Conservation (phyloP, 2,888 invertebrate species). For the Synergus laeviventris region DNA sequence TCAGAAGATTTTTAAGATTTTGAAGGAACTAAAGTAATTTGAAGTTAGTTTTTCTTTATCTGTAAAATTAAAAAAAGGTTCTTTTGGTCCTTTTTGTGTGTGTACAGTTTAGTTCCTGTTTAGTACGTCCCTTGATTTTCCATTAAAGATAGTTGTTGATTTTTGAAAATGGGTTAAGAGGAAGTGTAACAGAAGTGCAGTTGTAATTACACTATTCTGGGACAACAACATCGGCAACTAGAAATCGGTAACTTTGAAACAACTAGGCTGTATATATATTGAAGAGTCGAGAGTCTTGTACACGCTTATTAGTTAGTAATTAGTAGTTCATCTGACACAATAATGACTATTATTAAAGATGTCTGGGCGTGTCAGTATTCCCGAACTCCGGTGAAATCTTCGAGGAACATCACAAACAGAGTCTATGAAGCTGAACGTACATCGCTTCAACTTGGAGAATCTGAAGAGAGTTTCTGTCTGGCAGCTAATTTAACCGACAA, state of each 20-base stretch:
- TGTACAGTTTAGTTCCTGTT: too few relatives aligned
- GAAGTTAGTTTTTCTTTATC: too few relatives aligned
- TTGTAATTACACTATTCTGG: neutral
- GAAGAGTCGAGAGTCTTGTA: conserved; percentile 5
- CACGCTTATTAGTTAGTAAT: conserved; percentile 54
- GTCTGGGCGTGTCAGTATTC: conserved; percentile 35
- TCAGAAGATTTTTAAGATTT: too few relatives aligned
- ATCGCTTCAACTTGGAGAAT: conserved; percentile 13
- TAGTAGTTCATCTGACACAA: conserved; percentile 46
- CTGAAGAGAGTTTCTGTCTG: conserved; percentile 15
- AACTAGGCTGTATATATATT: neutral
- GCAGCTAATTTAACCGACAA: conserved; percentile 21
- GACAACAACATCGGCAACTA: neutral
- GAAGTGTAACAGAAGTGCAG: neutral
- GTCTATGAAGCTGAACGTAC: conserved; percentile 9
- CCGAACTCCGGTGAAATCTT: conserved; percentile 44
- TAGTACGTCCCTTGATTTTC: too few relatives aligned
- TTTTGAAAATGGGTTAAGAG: neutral
- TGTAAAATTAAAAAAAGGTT: too few relatives aligned
- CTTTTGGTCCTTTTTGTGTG: too few relatives aligned
- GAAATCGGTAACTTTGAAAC: conserved; percentile 17
- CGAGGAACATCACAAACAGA: conserved; percentile 32
- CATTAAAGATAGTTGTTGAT: too few relatives aligned
- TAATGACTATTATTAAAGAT: conserved; percentile 53
- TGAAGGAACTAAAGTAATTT: too few relatives aligned